Evolutionary conservation across 2,888 invertebrate genomes (phyloP).

Genomic region (Pimpla rufipes): DNA sequence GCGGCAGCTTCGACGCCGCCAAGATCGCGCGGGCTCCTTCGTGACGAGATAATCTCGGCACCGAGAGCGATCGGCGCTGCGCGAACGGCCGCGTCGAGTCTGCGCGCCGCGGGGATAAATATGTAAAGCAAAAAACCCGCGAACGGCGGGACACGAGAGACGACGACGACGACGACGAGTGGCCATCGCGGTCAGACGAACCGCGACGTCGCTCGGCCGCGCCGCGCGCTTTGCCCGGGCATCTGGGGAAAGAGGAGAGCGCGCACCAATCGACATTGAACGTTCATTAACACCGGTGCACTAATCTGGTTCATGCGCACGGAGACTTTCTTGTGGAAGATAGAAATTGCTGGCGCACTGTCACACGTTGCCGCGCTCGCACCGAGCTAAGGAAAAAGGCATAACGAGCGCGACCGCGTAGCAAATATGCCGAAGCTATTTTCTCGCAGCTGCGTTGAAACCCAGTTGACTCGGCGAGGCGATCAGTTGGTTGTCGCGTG

Average conservation of each 20-base stretch:
- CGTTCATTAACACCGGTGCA: conserved; percentile 12
- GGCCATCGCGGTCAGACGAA: not conserved
- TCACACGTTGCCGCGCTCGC: not conserved
- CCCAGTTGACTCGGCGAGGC: too few relatives aligned
- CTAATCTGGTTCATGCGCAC: conserved; percentile 6
- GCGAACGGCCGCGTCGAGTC: conserved; percentile 32
- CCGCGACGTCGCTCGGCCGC: too few relatives aligned
- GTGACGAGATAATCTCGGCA: conserved; percentile 44
- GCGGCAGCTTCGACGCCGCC: conserved; percentile 27
- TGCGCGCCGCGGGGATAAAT: conserved; percentile 15
- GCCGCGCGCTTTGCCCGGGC: not conserved
- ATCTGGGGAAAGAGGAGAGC: conserved; percentile 9
- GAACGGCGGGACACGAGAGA: not conserved
- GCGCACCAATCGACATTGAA: conserved; percentile 24
- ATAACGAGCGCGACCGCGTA: too few relatives aligned
- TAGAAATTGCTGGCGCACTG: conserved; percentile 15
- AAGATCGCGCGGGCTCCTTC: conserved; percentile 31
- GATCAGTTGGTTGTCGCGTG: too few relatives aligned
- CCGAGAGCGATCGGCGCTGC: conserved; percentile 3
- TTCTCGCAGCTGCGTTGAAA: too few relatives aligned
- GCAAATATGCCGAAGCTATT: too few relatives aligned
- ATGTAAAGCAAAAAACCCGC: conserved; percentile 8
- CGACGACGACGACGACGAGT: not conserved
- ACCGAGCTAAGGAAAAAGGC: too few relatives aligned
- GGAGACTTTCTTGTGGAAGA: conserved; percentile 17